A percentile compares a stretch with the other conserved stretches of the same genome.
Evolutionary conservation across 2,797 vertebrate species (phyloP).

Genomic region (Melanitta fusca): DNA sequence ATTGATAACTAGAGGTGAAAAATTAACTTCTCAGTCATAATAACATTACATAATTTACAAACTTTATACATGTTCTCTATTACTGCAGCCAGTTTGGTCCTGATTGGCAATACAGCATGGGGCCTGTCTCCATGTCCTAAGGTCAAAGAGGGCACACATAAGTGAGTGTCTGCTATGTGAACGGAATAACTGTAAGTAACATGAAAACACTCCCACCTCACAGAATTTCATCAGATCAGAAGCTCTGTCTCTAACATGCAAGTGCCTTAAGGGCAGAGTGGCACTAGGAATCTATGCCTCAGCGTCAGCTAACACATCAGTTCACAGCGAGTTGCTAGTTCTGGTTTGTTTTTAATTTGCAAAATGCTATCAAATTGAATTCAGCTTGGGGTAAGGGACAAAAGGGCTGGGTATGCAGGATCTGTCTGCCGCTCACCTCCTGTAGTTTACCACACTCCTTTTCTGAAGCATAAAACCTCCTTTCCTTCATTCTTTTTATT

Average conservation of each 20-base stretch:
- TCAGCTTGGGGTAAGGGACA: not conserved
- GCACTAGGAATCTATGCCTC: not conserved
- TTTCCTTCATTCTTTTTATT: not conserved
- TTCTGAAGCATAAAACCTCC: not conserved
- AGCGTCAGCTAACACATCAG: not conserved
- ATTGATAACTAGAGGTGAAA: not conserved
- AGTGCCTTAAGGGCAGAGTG: not conserved
- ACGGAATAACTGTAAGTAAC: not conserved
- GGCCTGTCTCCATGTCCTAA: not conserved
- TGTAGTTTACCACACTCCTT: not conserved
- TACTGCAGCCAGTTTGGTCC: not conserved
- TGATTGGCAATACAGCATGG: not conserved
- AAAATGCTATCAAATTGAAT: not conserved
- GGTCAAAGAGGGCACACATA: not conserved
- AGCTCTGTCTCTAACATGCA: not conserved
- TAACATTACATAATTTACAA: not conserved
- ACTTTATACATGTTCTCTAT: not conserved
- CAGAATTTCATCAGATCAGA: not conserved
- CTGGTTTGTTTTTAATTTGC: not conserved
- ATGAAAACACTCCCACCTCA: not conserved
- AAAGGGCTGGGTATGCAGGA: not conserved
- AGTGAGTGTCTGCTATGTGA: not conserved
- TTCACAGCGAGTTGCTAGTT: not conserved
- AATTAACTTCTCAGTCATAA: not conserved
- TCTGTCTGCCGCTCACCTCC: not conserved